These are phyloP conservation scores for Dipodomys spectabilis DNA, from an alignment of 2,113 vertebrate genomes.

Conservation along the genomic window DNA sequence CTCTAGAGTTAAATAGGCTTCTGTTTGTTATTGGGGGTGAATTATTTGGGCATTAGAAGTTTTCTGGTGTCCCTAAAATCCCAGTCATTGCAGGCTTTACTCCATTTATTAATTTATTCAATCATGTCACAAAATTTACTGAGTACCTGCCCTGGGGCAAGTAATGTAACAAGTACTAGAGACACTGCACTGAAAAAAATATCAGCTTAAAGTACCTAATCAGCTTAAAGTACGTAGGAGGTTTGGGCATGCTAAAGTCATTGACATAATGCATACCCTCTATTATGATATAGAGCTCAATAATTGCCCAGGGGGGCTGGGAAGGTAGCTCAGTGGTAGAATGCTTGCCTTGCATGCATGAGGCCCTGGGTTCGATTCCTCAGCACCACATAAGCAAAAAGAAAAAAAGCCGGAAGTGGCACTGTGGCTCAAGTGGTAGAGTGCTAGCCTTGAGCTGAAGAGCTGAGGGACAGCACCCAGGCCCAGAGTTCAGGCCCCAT, in stretches of 20 bases:
- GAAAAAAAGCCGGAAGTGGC: too few relatives aligned
- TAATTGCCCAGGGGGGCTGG: constrained; percentile 41
- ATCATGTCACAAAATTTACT: background rate
- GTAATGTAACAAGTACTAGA: background rate
- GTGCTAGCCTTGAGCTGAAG: too few relatives aligned
- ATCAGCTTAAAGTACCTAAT: background rate
- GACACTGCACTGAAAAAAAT: background rate
- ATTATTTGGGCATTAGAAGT: background rate
- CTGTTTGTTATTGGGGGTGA: background rate
- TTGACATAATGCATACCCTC: constrained; percentile 3
- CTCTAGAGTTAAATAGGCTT: background rate
- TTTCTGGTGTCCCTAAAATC: background rate
- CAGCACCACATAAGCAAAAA: too few relatives aligned
- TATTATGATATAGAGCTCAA: background rate
- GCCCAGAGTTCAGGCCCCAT: too few relatives aligned
- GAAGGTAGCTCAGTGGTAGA: too few relatives aligned
- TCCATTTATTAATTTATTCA: background rate
- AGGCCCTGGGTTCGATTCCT: too few relatives aligned
- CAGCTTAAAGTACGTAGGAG: background rate
- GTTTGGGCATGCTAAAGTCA: background rate
- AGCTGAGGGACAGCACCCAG: too few relatives aligned
- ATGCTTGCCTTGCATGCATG: too few relatives aligned
- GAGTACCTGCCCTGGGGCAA: background rate
- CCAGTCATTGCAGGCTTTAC: background rate
- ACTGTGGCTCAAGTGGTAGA: too few relatives aligned